These are phyloP conservation scores for Spongilla lacustris DNA, from an alignment of 37 sponge, comb jelly and placozoan genomes.

Conservation along the genomic window DNA sequence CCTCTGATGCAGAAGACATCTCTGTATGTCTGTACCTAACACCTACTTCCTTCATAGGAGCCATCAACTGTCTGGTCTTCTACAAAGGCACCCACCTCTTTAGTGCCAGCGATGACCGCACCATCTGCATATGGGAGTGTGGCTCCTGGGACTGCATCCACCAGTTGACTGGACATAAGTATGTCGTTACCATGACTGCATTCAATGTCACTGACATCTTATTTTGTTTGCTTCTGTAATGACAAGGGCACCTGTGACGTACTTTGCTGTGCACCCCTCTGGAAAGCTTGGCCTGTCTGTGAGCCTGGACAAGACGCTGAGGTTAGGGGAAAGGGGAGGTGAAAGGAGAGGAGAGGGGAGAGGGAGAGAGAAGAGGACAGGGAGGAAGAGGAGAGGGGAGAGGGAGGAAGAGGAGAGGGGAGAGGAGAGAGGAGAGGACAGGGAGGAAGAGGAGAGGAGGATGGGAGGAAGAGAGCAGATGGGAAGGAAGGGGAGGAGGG, in stretches of 20 bases:
- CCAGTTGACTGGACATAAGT: slow-evolving; percentile 73
- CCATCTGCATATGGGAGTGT: slow-evolving; percentile 63
- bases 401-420: background rate
- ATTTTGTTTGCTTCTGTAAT: background rate
- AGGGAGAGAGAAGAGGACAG: background rate
- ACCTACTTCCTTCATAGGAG: slow-evolving; percentile 9
- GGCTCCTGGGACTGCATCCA: slow-evolving; percentile 55
- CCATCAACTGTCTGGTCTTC: slow-evolving; percentile 65
- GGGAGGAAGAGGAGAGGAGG: background rate
- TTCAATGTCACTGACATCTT: background rate
- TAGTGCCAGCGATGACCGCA: slow-evolving; percentile 81
- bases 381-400: background rate
- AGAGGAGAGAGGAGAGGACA: background rate
- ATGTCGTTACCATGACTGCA: background rate
- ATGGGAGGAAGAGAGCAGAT: background rate
- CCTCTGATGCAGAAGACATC: no score
- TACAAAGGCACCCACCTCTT: slow-evolving; percentile 36
- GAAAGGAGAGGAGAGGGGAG: background rate
- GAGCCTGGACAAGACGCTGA: slow-evolving; percentile 68
- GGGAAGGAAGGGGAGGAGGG: background rate
- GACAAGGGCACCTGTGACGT: slow-evolving; percentile 38
- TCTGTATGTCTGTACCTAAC: no score
- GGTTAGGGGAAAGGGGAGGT: slow-evolving; percentile 17
- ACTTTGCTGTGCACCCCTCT: slow-evolving; percentile 65
- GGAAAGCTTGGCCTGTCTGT: slow-evolving; percentile 74